These are phyloP conservation scores for Acanthochromis polyacanthus DNA, from an alignment of 2,113 vertebrate genomes.

Conservation along the genomic window DNA sequence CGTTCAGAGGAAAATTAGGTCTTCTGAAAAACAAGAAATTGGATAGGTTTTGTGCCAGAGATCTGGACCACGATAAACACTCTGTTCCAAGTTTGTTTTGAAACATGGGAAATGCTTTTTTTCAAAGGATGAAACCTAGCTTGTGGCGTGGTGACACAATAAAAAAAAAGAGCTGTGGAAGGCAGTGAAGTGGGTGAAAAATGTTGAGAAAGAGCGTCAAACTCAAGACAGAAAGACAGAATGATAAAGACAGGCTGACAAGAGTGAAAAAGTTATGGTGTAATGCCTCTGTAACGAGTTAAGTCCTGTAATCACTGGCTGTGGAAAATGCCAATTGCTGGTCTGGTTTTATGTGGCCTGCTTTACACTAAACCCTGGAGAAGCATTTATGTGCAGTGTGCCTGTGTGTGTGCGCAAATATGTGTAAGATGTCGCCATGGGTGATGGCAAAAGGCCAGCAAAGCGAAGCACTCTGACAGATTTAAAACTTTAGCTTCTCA, in stretches of 20 bases:
- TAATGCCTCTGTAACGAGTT: constrained; percentile 59
- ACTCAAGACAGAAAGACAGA: neutral
- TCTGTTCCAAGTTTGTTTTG: constrained; percentile 21
- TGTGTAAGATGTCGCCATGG: constrained; percentile 62
- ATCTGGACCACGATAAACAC: constrained; percentile 39
- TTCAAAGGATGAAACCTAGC: neutral
- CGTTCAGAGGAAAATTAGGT: constrained; percentile 11
- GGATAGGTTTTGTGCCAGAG: constrained; percentile 27
- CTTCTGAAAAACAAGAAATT: constrained; percentile 25
- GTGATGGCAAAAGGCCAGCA: constrained; percentile 62
- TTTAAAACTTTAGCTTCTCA: constrained; percentile 43
- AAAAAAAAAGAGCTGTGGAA: constrained; percentile 13
- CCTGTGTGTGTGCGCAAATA: constrained; percentile 14
- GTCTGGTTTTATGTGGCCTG: constrained; percentile 65
- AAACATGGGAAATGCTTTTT: constrained; percentile 32
- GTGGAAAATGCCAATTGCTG: constrained; percentile 54
- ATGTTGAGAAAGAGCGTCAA: constrained; percentile 16
- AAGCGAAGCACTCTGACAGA: constrained; percentile 51
- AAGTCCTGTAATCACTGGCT: constrained; percentile 67
- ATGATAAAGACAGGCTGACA: constrained; percentile 16
- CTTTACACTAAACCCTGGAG: constrained; percentile 46
- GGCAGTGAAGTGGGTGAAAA: constrained; percentile 16
- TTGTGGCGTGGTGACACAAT: constrained; percentile 10
- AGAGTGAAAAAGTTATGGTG: constrained; percentile 23
- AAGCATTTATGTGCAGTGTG: constrained; percentile 53